Conservation (phyloP, 2,888 invertebrate genomes). For the Andrena camellia region DNA sequence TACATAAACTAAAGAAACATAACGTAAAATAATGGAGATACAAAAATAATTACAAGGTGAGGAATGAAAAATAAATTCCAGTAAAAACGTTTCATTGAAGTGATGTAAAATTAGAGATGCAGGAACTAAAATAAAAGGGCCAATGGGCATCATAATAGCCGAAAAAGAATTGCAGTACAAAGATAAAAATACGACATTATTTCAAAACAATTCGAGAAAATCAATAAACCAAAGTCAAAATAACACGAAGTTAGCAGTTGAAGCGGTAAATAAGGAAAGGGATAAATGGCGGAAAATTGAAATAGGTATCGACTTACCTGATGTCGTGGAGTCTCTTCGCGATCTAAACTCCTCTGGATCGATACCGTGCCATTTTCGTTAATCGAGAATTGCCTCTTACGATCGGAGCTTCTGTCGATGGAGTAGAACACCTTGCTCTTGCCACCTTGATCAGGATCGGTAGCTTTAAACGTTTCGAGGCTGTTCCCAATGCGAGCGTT, state of each 20-base stretch:
- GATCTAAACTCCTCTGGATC: slow-evolving; percentile 95
- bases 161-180: too few relatives aligned
- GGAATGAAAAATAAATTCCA: not conserved
- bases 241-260: too few relatives aligned
- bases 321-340: slow-evolving; percentile 97
- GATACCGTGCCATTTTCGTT: slow-evolving; percentile 98
- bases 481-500: slow-evolving; percentile 96
- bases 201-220: too few relatives aligned
- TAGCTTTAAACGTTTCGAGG: slow-evolving; percentile 97
- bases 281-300: not conserved
- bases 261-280: not conserved
- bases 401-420: slow-evolving; percentile 96
- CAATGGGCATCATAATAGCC: too few relatives aligned
- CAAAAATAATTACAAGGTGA: not conserved
- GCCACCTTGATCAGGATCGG: slow-evolving; percentile 98
- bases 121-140: too few relatives aligned
- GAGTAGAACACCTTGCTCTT: slow-evolving; percentile 96
- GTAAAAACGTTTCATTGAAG: not conserved
- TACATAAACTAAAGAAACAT: not conserved
- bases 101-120: too few relatives aligned
- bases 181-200: too few relatives aligned
- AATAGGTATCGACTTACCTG: slow-evolving; percentile 86
- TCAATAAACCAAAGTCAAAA: too few relatives aligned
- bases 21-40: not conserved
- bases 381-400: slow-evolving; percentile 97